These are phyloP conservation scores for Anas bahamensis DNA, from an alignment of 2,797 vertebrate species.

Conservation along the genomic window DNA sequence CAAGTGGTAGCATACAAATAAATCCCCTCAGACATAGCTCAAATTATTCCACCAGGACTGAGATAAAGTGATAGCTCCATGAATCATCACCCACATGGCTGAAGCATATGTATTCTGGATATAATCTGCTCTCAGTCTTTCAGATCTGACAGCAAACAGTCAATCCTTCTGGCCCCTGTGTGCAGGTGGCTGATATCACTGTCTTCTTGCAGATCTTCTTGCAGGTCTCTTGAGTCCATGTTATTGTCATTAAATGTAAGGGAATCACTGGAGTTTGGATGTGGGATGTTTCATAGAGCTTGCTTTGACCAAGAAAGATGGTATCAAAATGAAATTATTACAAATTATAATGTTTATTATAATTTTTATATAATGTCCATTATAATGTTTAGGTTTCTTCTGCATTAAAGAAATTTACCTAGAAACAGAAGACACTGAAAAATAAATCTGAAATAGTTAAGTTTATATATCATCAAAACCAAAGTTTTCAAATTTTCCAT, in stretches of 20 bases:
- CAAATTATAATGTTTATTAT: background rate
- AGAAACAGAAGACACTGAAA: background rate
- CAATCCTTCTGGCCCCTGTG: background rate
- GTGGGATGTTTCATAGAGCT: background rate
- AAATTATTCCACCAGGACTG: background rate
- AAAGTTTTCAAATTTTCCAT: background rate
- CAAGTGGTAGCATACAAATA: background rate
- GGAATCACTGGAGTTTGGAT: background rate
- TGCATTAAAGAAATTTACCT: background rate
- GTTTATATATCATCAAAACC: background rate
- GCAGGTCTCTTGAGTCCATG: background rate
- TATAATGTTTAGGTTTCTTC: background rate
- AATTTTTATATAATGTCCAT: background rate
- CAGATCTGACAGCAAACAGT: background rate
- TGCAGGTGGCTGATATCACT: background rate
- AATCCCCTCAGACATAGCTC: background rate
- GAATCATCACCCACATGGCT: background rate
- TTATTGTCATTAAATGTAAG: background rate
- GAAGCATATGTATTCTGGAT: background rate
- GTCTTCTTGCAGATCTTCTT: background rate
- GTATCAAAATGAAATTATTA: background rate
- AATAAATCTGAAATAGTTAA: background rate
- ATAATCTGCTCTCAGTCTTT: background rate
- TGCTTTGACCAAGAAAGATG: background rate
- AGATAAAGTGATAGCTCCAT: background rate